phyloP scores from a whole-genome alignment of 1,140 invertebrate genomes.

The Macrobrachium nipponense region DNA sequence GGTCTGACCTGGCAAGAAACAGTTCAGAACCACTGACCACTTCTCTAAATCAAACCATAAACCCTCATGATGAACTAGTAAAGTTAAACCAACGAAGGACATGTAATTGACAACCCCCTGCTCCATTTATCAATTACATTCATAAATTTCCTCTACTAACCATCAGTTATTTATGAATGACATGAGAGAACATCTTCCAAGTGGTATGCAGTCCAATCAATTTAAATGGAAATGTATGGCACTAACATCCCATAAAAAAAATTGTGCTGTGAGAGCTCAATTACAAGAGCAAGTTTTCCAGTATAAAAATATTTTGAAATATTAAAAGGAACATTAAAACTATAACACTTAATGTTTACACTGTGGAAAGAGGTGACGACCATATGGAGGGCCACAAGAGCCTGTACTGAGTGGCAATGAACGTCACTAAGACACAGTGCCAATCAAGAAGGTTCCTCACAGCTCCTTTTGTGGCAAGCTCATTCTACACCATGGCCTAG shows the following conservation, averaged over 20 bases:
- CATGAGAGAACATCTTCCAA: slow-evolving; percentile 13
- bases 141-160: no score
- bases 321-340: slow-evolving; percentile 61
- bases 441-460: not conserved
- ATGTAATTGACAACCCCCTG: no score
- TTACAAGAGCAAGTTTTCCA: slow-evolving; percentile 50
- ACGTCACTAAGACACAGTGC: not conserved
- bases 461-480: no score
- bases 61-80: no score
- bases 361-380: slow-evolving; percentile 57
- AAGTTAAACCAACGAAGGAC: no score
- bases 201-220: slow-evolving; percentile 56
- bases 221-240: slow-evolving; percentile 58
- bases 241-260: slow-evolving; percentile 55
- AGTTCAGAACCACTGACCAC: slow-evolving; percentile 42
- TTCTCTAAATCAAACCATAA: slow-evolving; percentile 29
- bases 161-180: no score
- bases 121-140: no score
- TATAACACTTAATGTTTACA: slow-evolving; percentile 59
- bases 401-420: slow-evolving; percentile 24
- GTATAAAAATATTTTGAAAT: slow-evolving; percentile 63
- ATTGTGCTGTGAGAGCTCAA: slow-evolving; percentile 55
- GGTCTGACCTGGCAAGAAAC: slow-evolving; percentile 32
- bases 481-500: slow-evolving; percentile 12
- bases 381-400: slow-evolving; percentile 38